These are phyloP conservation scores for Delphinus delphis DNA, from an alignment of 2,113 vertebrate genomes.

Conservation along the genomic window DNA sequence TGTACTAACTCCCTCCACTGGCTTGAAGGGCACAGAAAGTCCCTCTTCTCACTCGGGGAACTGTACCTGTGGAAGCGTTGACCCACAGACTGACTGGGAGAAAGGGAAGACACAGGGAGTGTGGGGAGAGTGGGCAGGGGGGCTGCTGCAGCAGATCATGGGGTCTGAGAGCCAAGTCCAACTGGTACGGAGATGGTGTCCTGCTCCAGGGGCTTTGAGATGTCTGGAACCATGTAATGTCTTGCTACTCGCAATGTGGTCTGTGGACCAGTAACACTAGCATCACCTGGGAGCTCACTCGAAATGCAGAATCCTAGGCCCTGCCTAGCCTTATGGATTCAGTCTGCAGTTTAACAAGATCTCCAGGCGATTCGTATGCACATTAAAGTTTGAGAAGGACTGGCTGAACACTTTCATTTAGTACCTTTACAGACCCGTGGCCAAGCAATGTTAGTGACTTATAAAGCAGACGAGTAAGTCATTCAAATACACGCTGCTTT, in stretches of 20 bases:
- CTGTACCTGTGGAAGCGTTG: background rate
- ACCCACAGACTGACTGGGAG: background rate
- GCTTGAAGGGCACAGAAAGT: background rate
- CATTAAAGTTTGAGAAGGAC: background rate
- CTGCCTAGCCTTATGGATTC: background rate
- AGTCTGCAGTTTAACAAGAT: background rate
- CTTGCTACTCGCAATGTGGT: background rate
- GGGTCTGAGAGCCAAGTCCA: background rate
- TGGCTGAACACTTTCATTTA: background rate
- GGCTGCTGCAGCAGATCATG: too few species aligned
- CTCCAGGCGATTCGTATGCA: background rate
- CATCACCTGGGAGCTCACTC: background rate
- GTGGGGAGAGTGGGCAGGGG: background rate
- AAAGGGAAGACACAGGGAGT: background rate
- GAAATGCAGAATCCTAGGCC: background rate
- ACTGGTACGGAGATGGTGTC: background rate
- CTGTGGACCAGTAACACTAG: background rate
- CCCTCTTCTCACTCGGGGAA: background rate
- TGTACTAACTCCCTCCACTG: background rate
- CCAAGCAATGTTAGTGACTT: background rate
- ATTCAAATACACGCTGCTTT: background rate
- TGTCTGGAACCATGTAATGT: background rate
- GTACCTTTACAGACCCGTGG: background rate
- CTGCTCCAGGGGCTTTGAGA: background rate
- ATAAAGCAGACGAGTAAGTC: background rate